Base-by-base conservation (phyloP, 1,140 invertebrate genomes). In the Heliconius congener region DNA sequence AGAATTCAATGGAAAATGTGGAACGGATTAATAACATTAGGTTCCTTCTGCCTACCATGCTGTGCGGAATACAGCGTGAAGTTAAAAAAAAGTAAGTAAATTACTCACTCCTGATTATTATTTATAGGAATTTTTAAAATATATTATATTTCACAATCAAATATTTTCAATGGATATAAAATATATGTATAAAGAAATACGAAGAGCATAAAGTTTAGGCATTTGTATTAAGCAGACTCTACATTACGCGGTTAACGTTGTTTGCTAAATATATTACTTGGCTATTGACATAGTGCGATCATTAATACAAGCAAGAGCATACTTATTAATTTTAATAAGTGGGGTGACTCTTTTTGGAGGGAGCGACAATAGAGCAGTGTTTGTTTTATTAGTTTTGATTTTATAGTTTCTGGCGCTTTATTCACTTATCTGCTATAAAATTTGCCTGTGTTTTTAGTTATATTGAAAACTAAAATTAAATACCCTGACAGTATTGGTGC, bases 281-380 rank as follows among this genome's bases (percentile, higher is more conserved):
- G 85, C 85, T 93, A 93, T 93, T 93, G 91, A 93, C 91, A 93
- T 84, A 93, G 90, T 86, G 84, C 85, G 89, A 92, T 92, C 91
- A 92, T 93, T 93, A 93, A 92, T 94, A 87, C 89, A 90, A 86
- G 85, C 88, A 88, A 93, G 92, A 90, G 88, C 91, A 87, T 90
- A 91, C 91, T 93, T 94, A 93, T 94, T 94, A 94, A 94, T 93
- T 92, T 94, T 94, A 93, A 94, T 94, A 94, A 94, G 88, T 91
- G 89, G 92, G 92, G 91, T 88, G 88, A 90, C 87, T 84, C 78
- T 81, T 77, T 82, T 80, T 87, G 82, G 81, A 90, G 89, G 90
- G 90, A 57, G 88, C 84, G 87, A 87, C 84, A 87, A 88, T 87
- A 88, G 84, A 80, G 78, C 83, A 30, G 79, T 83, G 88, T 89